Evolutionary conservation across 2,888 invertebrate genomes (phyloP).

Genomic region (Leptinotarsa tumamoca): DNA sequence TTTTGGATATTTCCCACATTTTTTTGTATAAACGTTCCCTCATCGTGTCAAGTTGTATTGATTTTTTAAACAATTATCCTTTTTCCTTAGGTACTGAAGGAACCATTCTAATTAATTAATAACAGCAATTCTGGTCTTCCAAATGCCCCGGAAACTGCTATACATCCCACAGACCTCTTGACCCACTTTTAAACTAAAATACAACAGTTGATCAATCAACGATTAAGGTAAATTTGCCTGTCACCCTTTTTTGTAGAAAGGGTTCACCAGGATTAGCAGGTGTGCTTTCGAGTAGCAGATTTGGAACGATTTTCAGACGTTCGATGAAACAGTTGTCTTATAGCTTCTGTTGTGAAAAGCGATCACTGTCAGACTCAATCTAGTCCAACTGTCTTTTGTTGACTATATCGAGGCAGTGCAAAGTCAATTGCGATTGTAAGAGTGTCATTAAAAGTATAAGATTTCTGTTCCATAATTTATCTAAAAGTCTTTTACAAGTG

Average conservation of each 20-base stretch:
- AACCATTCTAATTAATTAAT: background rate
- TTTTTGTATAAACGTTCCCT: too few relatives aligned
- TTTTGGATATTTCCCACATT: too few relatives aligned
- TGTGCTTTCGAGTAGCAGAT: conserved; percentile 34
- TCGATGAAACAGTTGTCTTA: conserved; percentile 27
- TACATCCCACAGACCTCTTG: conserved; percentile 31
- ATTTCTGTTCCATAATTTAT: too few relatives aligned
- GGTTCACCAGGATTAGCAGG: conserved; percentile 43
- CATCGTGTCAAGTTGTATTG: too few relatives aligned
- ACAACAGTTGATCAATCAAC: conserved; percentile 44
- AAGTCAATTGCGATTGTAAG: background rate
- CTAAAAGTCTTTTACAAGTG: too few relatives aligned
- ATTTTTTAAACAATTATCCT: background rate
- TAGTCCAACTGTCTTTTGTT: background rate
- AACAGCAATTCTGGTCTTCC: background rate
- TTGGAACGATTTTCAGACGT: conserved; percentile 22
- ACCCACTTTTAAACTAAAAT: conserved; percentile 39
- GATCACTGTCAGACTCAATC: background rate
- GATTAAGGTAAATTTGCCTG: conserved; percentile 49
- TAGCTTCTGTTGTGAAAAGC: background rate
- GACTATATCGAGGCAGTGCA: background rate
- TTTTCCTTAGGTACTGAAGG: background rate
- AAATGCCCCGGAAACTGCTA: conserved; percentile 7
- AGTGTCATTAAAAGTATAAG: too few relatives aligned
- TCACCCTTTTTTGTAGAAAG: conserved; percentile 49